Evolutionary conservation across 2,797 vertebrate species (phyloP).

Genomic region (Tamandua tetradactyla): DNA sequence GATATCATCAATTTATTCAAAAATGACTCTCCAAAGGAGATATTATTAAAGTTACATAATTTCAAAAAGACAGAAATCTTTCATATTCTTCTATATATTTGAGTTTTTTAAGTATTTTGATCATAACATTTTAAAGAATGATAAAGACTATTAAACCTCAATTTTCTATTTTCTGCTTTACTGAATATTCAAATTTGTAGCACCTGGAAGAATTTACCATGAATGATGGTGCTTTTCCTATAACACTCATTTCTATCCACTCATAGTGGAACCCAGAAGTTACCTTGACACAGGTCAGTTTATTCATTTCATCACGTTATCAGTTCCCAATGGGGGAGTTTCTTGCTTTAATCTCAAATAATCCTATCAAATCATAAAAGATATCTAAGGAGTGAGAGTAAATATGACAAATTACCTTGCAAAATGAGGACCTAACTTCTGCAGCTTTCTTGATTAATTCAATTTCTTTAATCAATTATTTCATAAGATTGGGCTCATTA

Average conservation of each 20-base stretch:
- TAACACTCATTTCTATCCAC: neutral
- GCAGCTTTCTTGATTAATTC: slow-evolving; percentile 56
- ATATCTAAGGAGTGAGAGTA: neutral
- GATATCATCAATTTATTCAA: neutral
- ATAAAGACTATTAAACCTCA: neutral
- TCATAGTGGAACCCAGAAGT: neutral
- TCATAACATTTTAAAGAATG: neutral
- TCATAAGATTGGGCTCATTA: neutral
- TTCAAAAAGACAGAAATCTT: neutral
- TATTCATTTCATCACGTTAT: slow-evolving; percentile 6
- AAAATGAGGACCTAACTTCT: neutral
- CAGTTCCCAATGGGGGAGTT: neutral
- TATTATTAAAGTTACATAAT: neutral
- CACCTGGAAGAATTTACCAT: neutral
- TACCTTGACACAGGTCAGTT: neutral
- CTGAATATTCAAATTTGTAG: neutral
- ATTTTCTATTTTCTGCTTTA: neutral
- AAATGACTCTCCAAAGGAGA: neutral
- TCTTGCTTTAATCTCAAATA: neutral
- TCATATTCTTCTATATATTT: neutral
- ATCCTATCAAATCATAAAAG: neutral
- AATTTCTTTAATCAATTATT: slow-evolving; percentile 35
- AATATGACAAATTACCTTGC: neutral
- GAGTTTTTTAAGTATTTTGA: neutral
- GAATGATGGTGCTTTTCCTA: neutral